Percentiles rank a stretch among this genome's conserved stretches.
These are phyloP conservation scores for Xestia ashworthii DNA, from an alignment of 2,888 invertebrate genomes.

Conservation along the genomic window DNA sequence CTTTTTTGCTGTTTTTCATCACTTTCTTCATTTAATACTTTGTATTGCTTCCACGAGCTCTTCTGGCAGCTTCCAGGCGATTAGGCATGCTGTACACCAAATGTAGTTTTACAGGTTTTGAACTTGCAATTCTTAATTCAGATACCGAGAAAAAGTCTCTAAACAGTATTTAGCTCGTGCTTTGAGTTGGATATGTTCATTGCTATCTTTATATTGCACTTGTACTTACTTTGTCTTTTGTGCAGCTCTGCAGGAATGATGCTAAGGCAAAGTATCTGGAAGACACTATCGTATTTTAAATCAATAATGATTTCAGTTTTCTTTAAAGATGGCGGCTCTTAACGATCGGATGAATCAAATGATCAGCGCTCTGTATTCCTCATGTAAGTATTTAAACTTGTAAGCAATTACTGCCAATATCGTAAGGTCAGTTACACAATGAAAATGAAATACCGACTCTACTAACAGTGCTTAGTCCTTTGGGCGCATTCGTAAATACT, in stretches of 20 bases:
- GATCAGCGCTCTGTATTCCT: conserved; percentile 83
- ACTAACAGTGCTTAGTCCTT: not conserved
- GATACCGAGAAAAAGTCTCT: not conserved
- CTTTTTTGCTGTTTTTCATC: too few species aligned
- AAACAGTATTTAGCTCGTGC: not conserved
- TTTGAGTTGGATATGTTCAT: not conserved
- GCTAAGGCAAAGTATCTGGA: not conserved
- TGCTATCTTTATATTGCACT: not conserved
- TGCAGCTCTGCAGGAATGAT: not conserved
- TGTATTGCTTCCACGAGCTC: too few species aligned
- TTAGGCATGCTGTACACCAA: too few species aligned
- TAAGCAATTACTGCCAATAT: not conserved
- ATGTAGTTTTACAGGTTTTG: not conserved
- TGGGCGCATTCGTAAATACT: not conserved
- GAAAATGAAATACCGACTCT: not conserved
- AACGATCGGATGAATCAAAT: conserved; percentile 87
- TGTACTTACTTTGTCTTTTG: not conserved
- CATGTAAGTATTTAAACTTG: conserved; percentile 78
- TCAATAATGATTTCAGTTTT: conserved; percentile 9
- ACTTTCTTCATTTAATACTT: too few species aligned
- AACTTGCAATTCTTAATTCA: not conserved
- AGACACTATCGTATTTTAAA: not conserved
- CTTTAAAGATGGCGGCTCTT: conserved; percentile 78
- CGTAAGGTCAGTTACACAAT: not conserved
- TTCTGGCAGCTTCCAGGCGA: too few species aligned